A percentile compares a stretch with the other conserved stretches of the same genome.
phyloP scores from a whole-genome alignment of 2,113 vertebrate species.

The Glaucidium brasilianum region DNA sequence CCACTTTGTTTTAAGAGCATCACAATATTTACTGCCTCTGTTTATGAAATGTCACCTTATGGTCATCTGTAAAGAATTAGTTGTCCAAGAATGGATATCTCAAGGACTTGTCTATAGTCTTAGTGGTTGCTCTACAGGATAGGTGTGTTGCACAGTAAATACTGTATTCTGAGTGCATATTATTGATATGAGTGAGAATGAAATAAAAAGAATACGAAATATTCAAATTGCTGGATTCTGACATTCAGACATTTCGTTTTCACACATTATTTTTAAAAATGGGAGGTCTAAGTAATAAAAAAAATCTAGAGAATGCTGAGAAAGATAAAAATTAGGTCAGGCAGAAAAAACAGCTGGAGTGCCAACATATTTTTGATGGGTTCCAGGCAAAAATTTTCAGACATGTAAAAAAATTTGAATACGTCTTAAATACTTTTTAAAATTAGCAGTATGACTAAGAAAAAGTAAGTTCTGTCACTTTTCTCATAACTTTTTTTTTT shows the following conservation, averaged over 20 bases:
- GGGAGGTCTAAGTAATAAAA: background rate
- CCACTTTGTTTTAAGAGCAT: background rate
- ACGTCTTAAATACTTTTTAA: background rate
- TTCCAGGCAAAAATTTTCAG: background rate
- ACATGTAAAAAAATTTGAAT: background rate
- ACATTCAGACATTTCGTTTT: background rate
- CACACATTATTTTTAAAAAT: background rate
- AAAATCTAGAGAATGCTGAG: background rate
- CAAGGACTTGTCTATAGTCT: background rate
- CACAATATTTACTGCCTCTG: background rate
- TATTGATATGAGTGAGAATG: background rate
- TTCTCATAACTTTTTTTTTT: background rate
- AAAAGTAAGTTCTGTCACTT: background rate
- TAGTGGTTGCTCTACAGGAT: background rate
- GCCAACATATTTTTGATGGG: background rate
- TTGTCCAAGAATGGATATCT: background rate
- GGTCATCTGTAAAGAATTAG: background rate
- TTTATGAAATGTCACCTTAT: background rate
- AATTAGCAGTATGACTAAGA: background rate
- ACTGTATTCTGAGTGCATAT: background rate
- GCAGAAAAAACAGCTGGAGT: background rate
- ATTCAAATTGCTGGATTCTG: background rate
- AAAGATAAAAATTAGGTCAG: background rate
- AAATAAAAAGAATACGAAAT: background rate
- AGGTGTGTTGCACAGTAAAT: background rate